phyloP scores from a whole-genome alignment of 2,888 invertebrate genomes.

The Drosophila antonietae region DNA sequence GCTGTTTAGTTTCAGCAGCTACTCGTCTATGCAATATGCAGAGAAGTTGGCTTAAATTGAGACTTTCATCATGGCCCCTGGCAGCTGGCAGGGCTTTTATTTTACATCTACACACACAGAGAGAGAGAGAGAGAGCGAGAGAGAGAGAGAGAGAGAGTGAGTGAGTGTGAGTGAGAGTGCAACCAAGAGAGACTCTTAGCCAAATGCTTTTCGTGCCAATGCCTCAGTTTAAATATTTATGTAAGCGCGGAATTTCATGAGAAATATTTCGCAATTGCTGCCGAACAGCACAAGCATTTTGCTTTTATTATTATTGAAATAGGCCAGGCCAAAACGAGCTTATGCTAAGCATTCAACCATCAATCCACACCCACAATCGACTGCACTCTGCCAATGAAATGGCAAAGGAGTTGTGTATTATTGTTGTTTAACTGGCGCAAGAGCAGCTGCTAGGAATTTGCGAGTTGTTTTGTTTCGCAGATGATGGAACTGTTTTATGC shows the following conservation, averaged over 20 bases:
- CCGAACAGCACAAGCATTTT: conserved; percentile 45
- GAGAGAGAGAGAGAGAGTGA: neutral
- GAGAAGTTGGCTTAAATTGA: conserved; percentile 32
- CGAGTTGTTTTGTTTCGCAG: conserved; percentile 27
- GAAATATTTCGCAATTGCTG: conserved; percentile 62
- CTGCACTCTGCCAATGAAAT: conserved; percentile 39
- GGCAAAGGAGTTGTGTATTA: conserved; percentile 9
- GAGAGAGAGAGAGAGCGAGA: neutral
- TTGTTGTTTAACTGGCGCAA: neutral
- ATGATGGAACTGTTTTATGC: conserved; percentile 24
- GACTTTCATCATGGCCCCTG: conserved; percentile 30
- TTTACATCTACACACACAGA: conserved; percentile 30
- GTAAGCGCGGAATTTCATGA: conserved; percentile 57
- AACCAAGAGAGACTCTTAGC: neutral
- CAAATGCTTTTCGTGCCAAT: conserved; percentile 56
- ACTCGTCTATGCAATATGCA: conserved; percentile 44
- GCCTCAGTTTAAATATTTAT: conserved; percentile 69
- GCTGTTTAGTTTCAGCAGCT: conserved; percentile 40
- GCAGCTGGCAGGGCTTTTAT: conserved; percentile 63
- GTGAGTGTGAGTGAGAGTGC: too few species aligned
- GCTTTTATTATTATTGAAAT: conserved; percentile 68
- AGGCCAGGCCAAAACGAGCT: conserved; percentile 52
- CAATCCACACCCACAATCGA: neutral
- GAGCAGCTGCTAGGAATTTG: conserved; percentile 27
- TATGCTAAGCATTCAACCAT: conserved; percentile 46